Base-by-base conservation (phyloP, 2,113 vertebrate species). In the Myrmophylax atrothorax region DNA sequence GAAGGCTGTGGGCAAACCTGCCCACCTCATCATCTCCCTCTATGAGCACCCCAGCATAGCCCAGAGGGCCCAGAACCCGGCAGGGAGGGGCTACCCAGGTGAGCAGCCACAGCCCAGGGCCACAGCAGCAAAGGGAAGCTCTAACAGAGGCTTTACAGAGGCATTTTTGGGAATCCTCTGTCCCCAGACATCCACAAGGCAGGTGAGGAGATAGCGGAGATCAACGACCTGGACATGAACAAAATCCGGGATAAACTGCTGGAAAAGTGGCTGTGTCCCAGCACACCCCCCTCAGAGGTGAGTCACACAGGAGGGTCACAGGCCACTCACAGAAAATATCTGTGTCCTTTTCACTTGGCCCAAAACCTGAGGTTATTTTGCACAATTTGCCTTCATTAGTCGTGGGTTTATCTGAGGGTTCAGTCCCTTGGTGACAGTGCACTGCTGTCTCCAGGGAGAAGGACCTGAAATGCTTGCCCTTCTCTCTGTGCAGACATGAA, bases 251-350 rank as follows among this genome's bases (percentile, higher is more conserved):
- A 98, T 76, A 98, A 98, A 76, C 95, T 99, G 78, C 94, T 99
- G 95, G 98, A 99, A 83, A 99, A 99, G 67, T 99, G 99, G 99
- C 98, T 99, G 64, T 99, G 99, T 81, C 98, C 98, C 40, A 98
- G 97, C 1, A 84, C 93, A 7, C 90, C 92, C 3, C 97, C 98
- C 24, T 89, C 96, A 53, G 98, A 98, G 53, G 99, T 99, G 84
- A 97, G 98, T 95, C 33, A 26, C 17, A 4, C 18, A 25, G 18
- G 25, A 26, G 38, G 49, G 47, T 18, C 19, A 38, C 35, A 60
- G 35, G 59, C 24, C 59, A 38, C 59, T 60, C 15, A 25, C 35
- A 60, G 31, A 12, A 91, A 68, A 81, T 20, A 28, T 1, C 3
- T 5, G 42, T 42, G 56, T 64, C 87, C 40, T 49, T 16, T 9